Evolutionary conservation across 2,797 vertebrate genomes (phyloP).

Genomic region (Sebastes itinus): DNA sequence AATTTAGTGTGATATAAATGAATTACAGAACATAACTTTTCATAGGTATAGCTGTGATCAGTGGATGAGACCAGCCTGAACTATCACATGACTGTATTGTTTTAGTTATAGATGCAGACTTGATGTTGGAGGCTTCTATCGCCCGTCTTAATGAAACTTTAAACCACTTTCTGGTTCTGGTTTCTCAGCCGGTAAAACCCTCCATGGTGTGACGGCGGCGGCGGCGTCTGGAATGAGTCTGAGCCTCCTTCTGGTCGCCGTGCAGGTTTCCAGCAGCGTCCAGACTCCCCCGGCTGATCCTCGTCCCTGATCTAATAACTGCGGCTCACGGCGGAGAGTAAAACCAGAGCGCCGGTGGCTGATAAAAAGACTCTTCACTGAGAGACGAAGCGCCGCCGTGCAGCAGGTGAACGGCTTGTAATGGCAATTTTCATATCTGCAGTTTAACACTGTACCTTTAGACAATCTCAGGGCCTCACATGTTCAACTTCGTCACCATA

Average conservation of each 20-base stretch:
- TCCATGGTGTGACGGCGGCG: not conserved
- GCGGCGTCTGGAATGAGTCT: not conserved
- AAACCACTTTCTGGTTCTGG: not conserved
- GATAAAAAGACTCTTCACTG: slow-evolving; percentile 46
- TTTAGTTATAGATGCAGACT: not conserved
- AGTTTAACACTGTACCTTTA: too few relatives aligned
- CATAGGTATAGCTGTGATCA: too few relatives aligned
- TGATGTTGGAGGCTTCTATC: not conserved
- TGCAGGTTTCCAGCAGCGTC: slow-evolving; percentile 23
- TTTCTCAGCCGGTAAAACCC: not conserved
- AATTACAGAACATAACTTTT: too few relatives aligned
- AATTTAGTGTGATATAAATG: too few relatives aligned
- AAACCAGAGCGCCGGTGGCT: slow-evolving; percentile 17
- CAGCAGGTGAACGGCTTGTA: slow-evolving; percentile 30
- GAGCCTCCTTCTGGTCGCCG: slow-evolving; percentile 5
- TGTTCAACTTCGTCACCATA: too few relatives aligned
- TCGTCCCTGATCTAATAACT: slow-evolving; percentile 63
- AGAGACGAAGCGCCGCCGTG: slow-evolving; percentile 39
- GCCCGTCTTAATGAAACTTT: not conserved
- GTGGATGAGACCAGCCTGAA: too few relatives aligned
- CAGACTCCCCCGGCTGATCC: slow-evolving; percentile 5
- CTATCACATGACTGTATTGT: too few relatives aligned
- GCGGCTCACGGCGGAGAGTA: slow-evolving; percentile 17
- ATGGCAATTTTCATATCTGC: too few relatives aligned
- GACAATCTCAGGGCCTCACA: too few relatives aligned